Evolutionary conservation across 2,113 vertebrate genomes (phyloP), one percentile per base, ranked within the genome.

Genomic region (Datnioides undecimradiatus): DNA sequence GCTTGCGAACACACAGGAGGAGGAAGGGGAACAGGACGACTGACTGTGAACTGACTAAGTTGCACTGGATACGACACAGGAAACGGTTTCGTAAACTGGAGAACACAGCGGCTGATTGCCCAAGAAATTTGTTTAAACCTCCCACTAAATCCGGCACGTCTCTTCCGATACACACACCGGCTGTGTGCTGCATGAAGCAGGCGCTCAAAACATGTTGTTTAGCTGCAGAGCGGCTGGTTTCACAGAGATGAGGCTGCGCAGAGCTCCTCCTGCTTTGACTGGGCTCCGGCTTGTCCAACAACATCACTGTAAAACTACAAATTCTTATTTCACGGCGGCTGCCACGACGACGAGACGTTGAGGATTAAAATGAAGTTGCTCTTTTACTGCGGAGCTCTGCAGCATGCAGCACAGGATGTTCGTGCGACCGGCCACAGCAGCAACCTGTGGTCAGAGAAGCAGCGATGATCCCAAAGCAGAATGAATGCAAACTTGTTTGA

Each of bases 401-500:
- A 14, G 17, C 16, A 31, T 16, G 29, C n/a, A 27, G 49, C 8
- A 33, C 12, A 13, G 41, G 14, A 57, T 57, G 67, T 41, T 79
- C 65, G 68, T 79, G 59, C 34, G 65, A 58, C 68, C n/a, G 33
- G 51, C 60, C 68, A 27, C 55, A 45, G 21, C n/a, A n/a, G n/a
- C n/a, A 29, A 27, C 19, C 3, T 12, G 10, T 0, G 0, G 19
- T 79, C 57, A 57, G 29, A 12, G 25, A 49, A 58, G 25, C 25
- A 10, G 25, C 59, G 41, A 5, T 40, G 58, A 60, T 5, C 58
- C 40, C 14, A 60, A 40, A 25, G 36, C 27, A 33, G 21, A 33
- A 55, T 19, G 0, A 33, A 21, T 54, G 6, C n/a, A n/a, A n/a
- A n/a, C n/a, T n/a, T n/a, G n/a, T n/a, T n/a, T n/a, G n/a, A n/a